Conservation (phyloP, 2,113 vertebrate genomes). For the Chaetorhynchus papuensis region DNA sequence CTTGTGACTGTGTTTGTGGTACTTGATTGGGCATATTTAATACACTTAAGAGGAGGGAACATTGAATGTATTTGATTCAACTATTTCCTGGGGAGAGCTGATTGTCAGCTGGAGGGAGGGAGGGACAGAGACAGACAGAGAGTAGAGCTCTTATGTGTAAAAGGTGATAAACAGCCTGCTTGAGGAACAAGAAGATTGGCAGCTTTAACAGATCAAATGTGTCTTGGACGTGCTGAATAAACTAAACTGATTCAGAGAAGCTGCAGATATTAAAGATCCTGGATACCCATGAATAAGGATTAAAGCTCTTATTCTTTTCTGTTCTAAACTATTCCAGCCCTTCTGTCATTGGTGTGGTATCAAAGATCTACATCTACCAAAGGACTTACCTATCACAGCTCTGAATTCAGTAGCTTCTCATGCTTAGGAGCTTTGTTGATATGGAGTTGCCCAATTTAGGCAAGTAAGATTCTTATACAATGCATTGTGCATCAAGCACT, state of each 20-base stretch:
- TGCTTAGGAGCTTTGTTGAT: constrained; percentile 5
- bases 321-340: background rate
- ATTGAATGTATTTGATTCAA: background rate
- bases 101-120: background rate
- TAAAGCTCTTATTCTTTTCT: background rate
- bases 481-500: background rate
- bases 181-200: background rate
- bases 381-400: background rate
- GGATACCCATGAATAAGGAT: background rate
- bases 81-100: background rate
- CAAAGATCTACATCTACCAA: background rate
- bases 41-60: background rate
- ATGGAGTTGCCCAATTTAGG: background rate
- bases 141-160: background rate
- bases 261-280: background rate
- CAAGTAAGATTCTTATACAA: background rate
- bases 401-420: background rate
- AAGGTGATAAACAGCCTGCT: background rate
- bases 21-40: background rate
- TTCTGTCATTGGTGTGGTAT: background rate
- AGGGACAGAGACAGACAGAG: background rate
- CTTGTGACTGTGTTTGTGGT: background rate
- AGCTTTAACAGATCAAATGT: constrained; percentile 4
- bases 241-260: background rate
- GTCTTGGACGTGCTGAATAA: background rate